Conservation (phyloP, 2,113 vertebrate genomes). For the Platichthys stellatus region DNA sequence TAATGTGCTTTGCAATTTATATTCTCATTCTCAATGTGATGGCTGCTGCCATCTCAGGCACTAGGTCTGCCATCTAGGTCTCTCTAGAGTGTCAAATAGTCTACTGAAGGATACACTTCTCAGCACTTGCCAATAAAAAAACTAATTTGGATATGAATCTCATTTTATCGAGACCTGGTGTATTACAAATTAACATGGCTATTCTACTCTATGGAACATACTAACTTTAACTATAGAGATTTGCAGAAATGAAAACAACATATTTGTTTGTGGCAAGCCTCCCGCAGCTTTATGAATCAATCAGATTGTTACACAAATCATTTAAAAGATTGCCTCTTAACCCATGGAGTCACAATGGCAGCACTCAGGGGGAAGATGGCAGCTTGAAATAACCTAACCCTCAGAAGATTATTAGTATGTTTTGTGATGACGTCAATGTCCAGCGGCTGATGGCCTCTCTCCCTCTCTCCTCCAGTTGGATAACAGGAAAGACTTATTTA, state of each 20-base stretch:
- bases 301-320: not conserved
- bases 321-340: not conserved
- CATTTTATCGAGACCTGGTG: not conserved
- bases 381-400: not conserved
- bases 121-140: slow-evolving; percentile 23
- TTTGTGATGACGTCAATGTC: slow-evolving; percentile 24
- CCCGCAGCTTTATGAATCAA: no score
- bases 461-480: slow-evolving; percentile 19
- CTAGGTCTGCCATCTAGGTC: slow-evolving; percentile 3
- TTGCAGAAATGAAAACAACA: not conserved
- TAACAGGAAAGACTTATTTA: slow-evolving; percentile 51
- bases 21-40: slow-evolving; percentile 28
- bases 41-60: slow-evolving; percentile 31
- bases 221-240: no score
- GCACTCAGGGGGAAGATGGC: not conserved
- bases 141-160: not conserved
- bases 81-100: slow-evolving; percentile 14
- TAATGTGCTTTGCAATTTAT: slow-evolving; percentile 55
- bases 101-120: not conserved
- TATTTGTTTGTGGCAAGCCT: no score
- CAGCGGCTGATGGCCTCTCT: slow-evolving; percentile 28
- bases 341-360: not conserved
- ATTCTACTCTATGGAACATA: no score
- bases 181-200: not conserved
- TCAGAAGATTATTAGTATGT: not conserved